A percentile compares a stretch with the other conserved stretches of the same genome.
These are phyloP conservation scores for Melieria omissa DNA, from an alignment of 2,888 invertebrate species.

Conservation along the genomic window DNA sequence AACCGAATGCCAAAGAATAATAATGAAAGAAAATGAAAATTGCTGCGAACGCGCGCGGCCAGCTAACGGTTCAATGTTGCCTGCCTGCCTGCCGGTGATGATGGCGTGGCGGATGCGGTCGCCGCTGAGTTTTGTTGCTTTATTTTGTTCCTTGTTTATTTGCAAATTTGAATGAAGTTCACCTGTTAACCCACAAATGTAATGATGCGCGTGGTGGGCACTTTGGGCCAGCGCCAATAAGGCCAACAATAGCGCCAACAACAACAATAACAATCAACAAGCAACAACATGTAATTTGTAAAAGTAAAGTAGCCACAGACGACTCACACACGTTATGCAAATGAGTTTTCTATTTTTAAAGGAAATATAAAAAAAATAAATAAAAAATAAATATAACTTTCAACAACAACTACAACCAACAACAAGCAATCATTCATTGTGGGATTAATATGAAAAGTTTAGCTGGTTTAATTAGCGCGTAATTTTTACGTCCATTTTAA, in stretches of 20 bases:
- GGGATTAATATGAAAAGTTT: neutral
- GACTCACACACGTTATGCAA: conserved; percentile 1
- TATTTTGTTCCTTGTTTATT: neutral
- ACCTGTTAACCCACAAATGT: conserved; percentile 60
- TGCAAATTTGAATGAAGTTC: conserved; percentile 40
- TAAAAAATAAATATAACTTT: too few relatives aligned
- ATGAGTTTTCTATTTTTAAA: conserved; percentile 1
- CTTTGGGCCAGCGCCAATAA: neutral
- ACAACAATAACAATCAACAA: neutral
- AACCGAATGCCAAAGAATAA: conserved; percentile 22
- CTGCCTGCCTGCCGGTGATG: too few relatives aligned
- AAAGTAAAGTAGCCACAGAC: neutral
- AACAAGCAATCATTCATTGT: too few relatives aligned
- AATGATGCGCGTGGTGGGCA: conserved; percentile 50
- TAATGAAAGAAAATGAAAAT: too few relatives aligned
- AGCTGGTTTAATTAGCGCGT: conserved; percentile 33
- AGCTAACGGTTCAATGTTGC: neutral
- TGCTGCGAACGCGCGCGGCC: conserved; percentile 27
- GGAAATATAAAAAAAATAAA: too few relatives aligned
- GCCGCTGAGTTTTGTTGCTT: neutral
- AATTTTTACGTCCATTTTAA: conserved; percentile 18
- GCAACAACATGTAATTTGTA: neutral
- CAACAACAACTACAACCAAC: too few relatives aligned
- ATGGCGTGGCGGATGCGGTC: too few relatives aligned
- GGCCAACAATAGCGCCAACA: too few relatives aligned